A percentile compares a stretch with the other conserved stretches of the same genome.
Conservation (phyloP, 2,113 vertebrate species). For the Hiodon tergisus region DNA sequence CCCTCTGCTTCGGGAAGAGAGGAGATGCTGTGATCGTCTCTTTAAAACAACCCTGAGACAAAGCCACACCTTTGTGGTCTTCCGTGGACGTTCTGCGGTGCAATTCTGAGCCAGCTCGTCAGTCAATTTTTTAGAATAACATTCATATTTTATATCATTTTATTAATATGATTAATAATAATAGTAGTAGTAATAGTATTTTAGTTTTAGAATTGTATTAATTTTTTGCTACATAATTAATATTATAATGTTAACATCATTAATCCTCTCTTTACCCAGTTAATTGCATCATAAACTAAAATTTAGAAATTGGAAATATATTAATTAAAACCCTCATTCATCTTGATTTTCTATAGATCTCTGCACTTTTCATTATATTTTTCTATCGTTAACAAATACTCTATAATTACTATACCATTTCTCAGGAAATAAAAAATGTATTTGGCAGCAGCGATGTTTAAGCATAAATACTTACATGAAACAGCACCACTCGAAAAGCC, state of each 20-base stretch:
- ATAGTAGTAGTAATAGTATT: not conserved
- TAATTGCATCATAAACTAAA: slow-evolving; percentile 7
- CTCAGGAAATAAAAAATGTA: not conserved
- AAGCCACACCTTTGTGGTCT: not conserved
- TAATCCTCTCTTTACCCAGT: not conserved
- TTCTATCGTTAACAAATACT: not conserved
- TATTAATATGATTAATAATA: not conserved
- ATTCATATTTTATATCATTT: not conserved
- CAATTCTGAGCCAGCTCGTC: too few relatives aligned
- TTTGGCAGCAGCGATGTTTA: not conserved
- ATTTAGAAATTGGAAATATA: not conserved
- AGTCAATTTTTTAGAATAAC: too few relatives aligned
- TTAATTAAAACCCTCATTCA: not conserved
- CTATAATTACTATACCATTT: not conserved
- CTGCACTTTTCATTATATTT: not conserved
- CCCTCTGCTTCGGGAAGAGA: slow-evolving; percentile 61
- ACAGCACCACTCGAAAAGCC: not conserved
- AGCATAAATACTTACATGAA: not conserved
- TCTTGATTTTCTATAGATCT: not conserved
- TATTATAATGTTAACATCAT: not conserved
- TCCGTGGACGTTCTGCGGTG: too few relatives aligned
- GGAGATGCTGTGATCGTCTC: slow-evolving; percentile 48
- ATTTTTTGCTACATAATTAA: not conserved
- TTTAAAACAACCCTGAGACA: too few relatives aligned
- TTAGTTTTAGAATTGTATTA: not conserved